Evolutionary conservation across 2,888 invertebrate genomes (phyloP).

Genomic region (Sarcophaga caerulescens): DNA sequence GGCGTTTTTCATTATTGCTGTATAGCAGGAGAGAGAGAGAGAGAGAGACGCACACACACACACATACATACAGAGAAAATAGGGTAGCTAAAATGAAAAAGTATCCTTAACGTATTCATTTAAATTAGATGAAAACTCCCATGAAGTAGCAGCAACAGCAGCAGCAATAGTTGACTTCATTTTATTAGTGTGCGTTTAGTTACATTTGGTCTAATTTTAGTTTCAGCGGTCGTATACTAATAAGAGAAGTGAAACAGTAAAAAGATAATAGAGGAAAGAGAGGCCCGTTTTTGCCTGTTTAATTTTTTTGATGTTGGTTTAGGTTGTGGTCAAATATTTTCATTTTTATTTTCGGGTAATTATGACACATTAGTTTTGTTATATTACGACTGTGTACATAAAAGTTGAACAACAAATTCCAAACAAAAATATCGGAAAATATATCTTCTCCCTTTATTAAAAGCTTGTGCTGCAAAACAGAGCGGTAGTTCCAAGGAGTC

Average conservation of each 20-base stretch:
- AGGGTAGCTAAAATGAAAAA: constrained; percentile 18
- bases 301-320: constrained; percentile 42
- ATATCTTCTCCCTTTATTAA: neutral
- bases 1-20: constrained; percentile 13
- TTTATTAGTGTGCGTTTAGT: constrained; percentile 46
- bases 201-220: constrained; percentile 24
- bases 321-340: constrained; percentile 47
- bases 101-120: constrained; percentile 38
- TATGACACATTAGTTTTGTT: constrained; percentile 60
- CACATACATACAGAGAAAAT: neutral
- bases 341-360: constrained; percentile 54
- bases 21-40: neutral
- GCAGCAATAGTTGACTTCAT: constrained; percentile 12
- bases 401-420: constrained; percentile 28
- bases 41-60: neutral
- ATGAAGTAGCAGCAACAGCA: constrained; percentile 13
- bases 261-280: neutral
- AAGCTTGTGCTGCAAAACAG: constrained; percentile 3
- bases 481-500: neutral
- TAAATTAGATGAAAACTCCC: constrained; percentile 44
- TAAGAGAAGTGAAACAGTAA: neutral
- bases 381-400: neutral
- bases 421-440: neutral
- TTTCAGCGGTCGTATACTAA: neutral
- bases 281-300: constrained; percentile 17